Evolutionary conservation across 2,113 vertebrate species (phyloP).

Genomic region (Protobothrops flavoviridis): DNA sequence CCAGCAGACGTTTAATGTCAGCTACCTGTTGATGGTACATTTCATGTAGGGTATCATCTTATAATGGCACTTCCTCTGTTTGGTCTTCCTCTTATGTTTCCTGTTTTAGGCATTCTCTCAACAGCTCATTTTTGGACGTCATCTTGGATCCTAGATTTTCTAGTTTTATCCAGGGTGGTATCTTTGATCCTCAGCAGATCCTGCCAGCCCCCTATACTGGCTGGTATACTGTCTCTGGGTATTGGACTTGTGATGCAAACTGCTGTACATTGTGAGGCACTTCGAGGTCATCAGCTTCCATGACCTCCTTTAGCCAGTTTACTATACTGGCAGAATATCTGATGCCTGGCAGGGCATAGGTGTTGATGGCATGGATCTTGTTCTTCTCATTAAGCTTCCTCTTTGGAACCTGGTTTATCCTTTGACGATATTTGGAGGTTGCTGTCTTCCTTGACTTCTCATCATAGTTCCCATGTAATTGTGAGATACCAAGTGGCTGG

Average conservation of each 20-base stretch:
- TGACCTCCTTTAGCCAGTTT: background rate
- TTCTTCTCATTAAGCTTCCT: background rate
- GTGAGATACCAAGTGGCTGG: background rate
- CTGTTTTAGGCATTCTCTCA: background rate
- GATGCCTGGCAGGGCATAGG: background rate
- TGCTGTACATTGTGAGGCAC: background rate
- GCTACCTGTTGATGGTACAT: background rate
- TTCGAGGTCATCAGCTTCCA: background rate
- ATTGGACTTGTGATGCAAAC: background rate
- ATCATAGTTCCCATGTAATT: background rate
- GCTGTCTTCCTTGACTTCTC: background rate
- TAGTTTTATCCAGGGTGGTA: background rate
- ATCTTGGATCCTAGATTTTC: background rate
- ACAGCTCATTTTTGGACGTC: background rate
- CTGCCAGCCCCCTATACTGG: background rate
- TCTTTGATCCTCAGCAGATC: background rate
- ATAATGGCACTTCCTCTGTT: background rate
- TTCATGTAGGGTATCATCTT: background rate
- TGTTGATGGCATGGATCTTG: background rate
- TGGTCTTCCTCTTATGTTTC: background rate
- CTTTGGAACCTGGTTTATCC: background rate
- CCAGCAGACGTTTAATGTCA: background rate
- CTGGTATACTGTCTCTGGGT: background rate
- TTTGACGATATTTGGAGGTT: background rate
- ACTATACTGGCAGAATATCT: background rate